phyloP scores from a whole-genome alignment of 2,797 vertebrate species.

The Galago senegalensis region DNA sequence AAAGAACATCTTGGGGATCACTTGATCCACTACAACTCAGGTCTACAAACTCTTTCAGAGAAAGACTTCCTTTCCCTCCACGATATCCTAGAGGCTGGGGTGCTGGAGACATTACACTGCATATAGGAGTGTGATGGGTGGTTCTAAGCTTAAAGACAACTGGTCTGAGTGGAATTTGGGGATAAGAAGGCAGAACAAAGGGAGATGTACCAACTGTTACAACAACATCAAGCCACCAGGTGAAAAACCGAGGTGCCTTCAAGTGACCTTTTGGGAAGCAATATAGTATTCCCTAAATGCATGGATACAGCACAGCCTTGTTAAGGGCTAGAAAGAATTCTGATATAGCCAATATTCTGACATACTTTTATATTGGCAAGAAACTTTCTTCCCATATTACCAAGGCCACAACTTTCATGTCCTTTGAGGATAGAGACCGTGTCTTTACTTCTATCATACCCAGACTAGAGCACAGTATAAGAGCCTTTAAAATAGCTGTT shows the following conservation, averaged over 20 bases:
- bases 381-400: not conserved
- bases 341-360: not conserved
- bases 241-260: not conserved
- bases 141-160: not conserved
- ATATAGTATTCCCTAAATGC: not conserved
- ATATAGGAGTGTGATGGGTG: not conserved
- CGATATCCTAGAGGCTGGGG: not conserved
- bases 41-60: constrained; percentile 13
- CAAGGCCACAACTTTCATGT: not conserved
- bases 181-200: not conserved
- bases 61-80: not conserved
- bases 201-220: not conserved
- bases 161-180: not conserved
- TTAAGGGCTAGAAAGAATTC: not conserved
- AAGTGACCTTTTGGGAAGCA: not conserved
- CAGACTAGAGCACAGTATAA: not conserved
- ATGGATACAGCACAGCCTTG: not conserved
- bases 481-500: not conserved
- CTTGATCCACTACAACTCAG: not conserved
- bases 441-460: not conserved
- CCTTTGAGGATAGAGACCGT: not conserved
- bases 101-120: not conserved
- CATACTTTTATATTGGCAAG: not conserved
- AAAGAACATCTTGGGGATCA: constrained; percentile 64
- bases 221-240: not conserved